Evolutionary conservation across 2,797 vertebrate species (phyloP).

Genomic region (Bothrops alternatus): DNA sequence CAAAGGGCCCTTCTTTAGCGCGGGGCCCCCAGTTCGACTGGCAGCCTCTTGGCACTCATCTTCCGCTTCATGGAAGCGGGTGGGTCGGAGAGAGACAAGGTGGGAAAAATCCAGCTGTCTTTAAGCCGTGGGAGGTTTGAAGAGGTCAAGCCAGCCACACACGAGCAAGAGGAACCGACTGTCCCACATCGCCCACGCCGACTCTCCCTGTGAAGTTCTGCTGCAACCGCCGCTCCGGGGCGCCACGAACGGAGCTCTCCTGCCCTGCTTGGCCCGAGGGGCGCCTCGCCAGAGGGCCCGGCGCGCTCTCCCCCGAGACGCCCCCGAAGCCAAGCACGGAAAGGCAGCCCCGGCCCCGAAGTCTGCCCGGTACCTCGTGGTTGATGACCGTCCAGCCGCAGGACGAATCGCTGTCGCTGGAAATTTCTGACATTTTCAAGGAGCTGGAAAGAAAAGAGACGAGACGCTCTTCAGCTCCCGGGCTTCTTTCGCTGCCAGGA

Average conservation of each 20-base stretch:
- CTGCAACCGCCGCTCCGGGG: constrained; percentile 53
- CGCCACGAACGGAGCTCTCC: constrained; percentile 40
- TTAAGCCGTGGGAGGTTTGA: neutral
- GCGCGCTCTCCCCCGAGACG: neutral
- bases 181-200: constrained; percentile 42
- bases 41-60: too few species aligned
- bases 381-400: constrained; percentile 97
- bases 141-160: constrained; percentile 14
- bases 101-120: neutral
- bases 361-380: constrained; percentile 81
- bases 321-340: neutral
- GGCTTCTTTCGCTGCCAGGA: neutral
- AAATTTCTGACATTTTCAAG: constrained; percentile 86
- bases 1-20: neutral
- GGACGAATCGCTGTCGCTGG: constrained; percentile 93
- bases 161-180: constrained; percentile 23
- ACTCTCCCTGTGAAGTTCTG: constrained; percentile 58
- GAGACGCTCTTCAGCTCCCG: neutral
- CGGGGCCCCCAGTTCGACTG: neutral
- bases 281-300: neutral
- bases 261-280: neutral
- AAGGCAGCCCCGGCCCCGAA: neutral
- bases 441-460: constrained; percentile 62
- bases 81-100: neutral
- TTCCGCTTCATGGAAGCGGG: neutral